These are phyloP conservation scores for Tetranychus piercei DNA, from an alignment of 2,888 invertebrate species.

Conservation along the genomic window DNA sequence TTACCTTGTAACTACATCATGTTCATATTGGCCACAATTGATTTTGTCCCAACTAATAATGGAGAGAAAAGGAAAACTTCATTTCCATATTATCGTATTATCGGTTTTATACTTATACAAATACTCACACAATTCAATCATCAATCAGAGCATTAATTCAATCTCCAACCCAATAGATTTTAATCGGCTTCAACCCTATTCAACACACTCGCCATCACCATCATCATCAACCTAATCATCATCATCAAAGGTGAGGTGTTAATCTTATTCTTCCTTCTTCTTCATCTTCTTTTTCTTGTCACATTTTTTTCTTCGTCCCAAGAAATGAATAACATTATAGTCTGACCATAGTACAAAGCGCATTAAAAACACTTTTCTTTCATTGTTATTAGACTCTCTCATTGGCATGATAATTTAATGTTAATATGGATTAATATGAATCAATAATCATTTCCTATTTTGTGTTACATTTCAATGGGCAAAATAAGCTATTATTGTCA, in stretches of 20 bases:
- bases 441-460: too few species aligned
- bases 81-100: background rate
- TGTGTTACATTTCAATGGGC: too few species aligned
- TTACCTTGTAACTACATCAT: background rate
- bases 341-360: background rate
- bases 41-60: background rate
- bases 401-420: too few species aligned
- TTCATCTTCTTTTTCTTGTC: too few species aligned
- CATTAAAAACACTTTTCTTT: background rate
- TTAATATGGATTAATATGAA: too few species aligned
- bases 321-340: background rate
- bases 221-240: background rate
- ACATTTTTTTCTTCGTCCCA: background rate
- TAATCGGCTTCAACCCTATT: slow-evolving; percentile 1
- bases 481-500: too few species aligned
- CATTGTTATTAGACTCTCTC: background rate
- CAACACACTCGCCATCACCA: background rate
- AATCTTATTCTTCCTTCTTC: background rate
- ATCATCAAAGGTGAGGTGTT: background rate
- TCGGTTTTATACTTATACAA: too few species aligned
- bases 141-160: background rate
- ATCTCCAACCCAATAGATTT: background rate
- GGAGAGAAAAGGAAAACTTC: background rate
- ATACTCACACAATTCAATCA: background rate
- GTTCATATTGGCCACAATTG: background rate